Evolutionary conservation across 2,797 vertebrate genomes (phyloP).

Genomic region (Etheostoma nigrum): DNA sequence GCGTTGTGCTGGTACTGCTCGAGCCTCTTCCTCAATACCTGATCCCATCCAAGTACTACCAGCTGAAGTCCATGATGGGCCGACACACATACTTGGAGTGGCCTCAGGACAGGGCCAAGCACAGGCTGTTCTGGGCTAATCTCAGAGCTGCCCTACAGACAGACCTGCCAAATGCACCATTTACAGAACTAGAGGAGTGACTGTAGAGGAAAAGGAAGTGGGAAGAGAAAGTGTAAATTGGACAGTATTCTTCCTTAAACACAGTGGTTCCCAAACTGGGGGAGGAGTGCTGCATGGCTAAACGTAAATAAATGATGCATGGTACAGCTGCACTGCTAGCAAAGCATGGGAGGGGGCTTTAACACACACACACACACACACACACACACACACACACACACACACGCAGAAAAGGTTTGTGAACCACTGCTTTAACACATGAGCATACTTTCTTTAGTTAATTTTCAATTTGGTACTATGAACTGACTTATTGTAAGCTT

Average conservation of each 20-base stretch:
- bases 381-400: too few species aligned
- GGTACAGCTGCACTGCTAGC: too few species aligned
- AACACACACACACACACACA: too few species aligned
- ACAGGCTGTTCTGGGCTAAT: constrained; percentile 90
- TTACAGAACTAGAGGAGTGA: constrained; percentile 39
- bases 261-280: too few species aligned
- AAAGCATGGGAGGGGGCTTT: too few species aligned
- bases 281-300: too few species aligned
- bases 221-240: background rate
- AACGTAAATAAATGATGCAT: too few species aligned
- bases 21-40: constrained; percentile 87
- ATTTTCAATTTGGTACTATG: background rate
- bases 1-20: constrained; percentile 90
- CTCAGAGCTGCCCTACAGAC: constrained; percentile 87
- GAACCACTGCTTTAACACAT: too few species aligned
- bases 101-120: constrained; percentile 89
- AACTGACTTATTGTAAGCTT: background rate
- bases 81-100: constrained; percentile 91
- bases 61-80: constrained; percentile 89
- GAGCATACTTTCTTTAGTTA: background rate
- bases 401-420: too few species aligned
- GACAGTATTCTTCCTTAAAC: background rate
- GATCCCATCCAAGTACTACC: constrained; percentile 90
- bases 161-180: constrained; percentile 58
- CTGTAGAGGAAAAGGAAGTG: background rate